These are phyloP conservation scores for Meteorus cinctellus DNA, from an alignment of 2,888 invertebrate species.

Conservation along the genomic window DNA sequence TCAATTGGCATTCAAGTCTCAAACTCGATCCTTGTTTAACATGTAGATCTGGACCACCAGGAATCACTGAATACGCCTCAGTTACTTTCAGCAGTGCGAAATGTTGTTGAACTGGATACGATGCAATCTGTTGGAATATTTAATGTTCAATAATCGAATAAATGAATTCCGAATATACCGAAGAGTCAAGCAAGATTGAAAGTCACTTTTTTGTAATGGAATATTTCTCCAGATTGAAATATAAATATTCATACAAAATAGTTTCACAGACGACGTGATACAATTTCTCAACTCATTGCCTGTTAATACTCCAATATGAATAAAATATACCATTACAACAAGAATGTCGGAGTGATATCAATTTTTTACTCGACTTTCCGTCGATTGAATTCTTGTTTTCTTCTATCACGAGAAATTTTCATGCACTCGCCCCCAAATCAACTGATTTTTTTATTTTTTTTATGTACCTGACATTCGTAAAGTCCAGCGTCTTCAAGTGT, in stretches of 20 bases:
- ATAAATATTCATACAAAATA: no score
- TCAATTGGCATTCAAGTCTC: slow-evolving; percentile 67
- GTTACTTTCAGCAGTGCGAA: slow-evolving; percentile 64
- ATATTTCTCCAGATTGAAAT: no score
- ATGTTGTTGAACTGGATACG: slow-evolving; percentile 57
- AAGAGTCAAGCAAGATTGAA: neutral
- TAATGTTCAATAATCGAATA: neutral
- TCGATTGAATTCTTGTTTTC: no score
- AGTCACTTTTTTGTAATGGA: neutral
- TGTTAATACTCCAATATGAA: no score
- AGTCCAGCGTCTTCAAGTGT: slow-evolving; percentile 71
- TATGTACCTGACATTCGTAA: slow-evolving; percentile 73
- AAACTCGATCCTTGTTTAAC: slow-evolving; percentile 71
- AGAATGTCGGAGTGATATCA: no score
- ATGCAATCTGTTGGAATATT: slow-evolving; percentile 52
- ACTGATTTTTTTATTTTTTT: slow-evolving; percentile 8
- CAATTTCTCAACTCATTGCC: no score
- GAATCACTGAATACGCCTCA: slow-evolving; percentile 78
- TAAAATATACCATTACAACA: no score
- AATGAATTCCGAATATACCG: neutral
- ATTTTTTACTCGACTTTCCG: no score
- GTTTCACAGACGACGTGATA: no score
- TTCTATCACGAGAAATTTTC: no score
- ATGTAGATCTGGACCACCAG: slow-evolving; percentile 69
- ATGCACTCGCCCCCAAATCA: no score